Conservation (phyloP, 2,113 vertebrate genomes). For the Machaerirhynchus nigripectus region DNA sequence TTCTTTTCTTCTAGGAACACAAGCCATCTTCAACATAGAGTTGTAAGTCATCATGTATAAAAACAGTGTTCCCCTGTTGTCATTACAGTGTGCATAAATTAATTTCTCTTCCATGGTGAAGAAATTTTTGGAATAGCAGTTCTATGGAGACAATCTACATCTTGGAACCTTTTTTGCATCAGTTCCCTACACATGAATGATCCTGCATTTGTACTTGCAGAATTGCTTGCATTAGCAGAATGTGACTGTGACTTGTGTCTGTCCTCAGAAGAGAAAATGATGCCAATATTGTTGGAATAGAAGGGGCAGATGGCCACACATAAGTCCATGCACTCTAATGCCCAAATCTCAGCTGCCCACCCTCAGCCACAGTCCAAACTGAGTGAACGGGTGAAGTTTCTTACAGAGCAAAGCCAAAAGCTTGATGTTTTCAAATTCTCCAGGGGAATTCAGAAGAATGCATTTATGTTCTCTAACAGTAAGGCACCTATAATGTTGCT, state of each 20-base stretch:
- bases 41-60: background rate
- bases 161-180: background rate
- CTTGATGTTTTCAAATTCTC: background rate
- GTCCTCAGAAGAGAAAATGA: background rate
- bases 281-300: background rate
- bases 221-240: background rate
- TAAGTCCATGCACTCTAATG: background rate
- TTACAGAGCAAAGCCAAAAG: background rate
- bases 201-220: background rate
- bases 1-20: background rate
- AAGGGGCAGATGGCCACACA: background rate
- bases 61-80: background rate
- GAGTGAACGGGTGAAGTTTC: background rate
- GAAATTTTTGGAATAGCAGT: background rate
- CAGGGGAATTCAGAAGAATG: accelerated
- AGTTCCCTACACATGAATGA: background rate
- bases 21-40: background rate
- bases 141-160: background rate
- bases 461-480: background rate
- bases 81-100: background rate
- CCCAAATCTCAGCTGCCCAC: background rate
- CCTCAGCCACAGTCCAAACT: background rate
- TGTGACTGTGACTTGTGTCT: background rate
- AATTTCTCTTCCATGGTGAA: background rate
- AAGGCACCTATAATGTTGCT: background rate